Conservation (phyloP, 2,888 invertebrate species). For the Globia sparganii region DNA sequence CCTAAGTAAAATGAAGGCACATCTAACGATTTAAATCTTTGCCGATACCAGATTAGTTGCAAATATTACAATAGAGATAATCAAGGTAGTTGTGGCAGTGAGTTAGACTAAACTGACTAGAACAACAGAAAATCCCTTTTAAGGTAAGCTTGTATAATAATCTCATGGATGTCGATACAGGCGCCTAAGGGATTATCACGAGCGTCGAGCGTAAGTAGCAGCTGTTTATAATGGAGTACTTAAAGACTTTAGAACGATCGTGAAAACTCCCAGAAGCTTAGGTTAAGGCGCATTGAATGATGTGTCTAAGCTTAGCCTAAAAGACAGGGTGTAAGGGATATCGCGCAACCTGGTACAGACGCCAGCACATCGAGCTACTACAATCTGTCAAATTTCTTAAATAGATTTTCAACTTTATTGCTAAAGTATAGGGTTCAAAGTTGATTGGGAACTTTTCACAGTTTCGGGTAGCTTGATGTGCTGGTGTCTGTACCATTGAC, state of each 20-base stretch:
- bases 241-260: slow-evolving; percentile 45
- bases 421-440: no score
- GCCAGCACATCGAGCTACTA: no score
- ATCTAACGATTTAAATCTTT: neutral
- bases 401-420: no score
- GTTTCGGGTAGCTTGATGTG: no score
- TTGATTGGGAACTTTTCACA: no score
- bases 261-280: slow-evolving; percentile 38
- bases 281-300: slow-evolving; percentile 24
- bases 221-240: slow-evolving; percentile 46
- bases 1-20: neutral
- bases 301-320: slow-evolving; percentile 15
- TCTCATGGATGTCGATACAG: slow-evolving; percentile 46
- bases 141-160: slow-evolving; percentile 22
- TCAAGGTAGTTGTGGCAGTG: neutral
- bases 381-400: no score
- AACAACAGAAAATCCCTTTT: slow-evolving; percentile 25
- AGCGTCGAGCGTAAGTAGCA: slow-evolving; percentile 32
- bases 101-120: slow-evolving; percentile 2
- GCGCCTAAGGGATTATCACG: slow-evolving; percentile 38
- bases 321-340: neutral
- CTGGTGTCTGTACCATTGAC: no score
- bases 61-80: neutral
- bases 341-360: no score
- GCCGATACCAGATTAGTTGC: neutral